phyloP scores from a whole-genome alignment of 1,140 invertebrate genomes.

The Andricus grossulariae region DNA sequence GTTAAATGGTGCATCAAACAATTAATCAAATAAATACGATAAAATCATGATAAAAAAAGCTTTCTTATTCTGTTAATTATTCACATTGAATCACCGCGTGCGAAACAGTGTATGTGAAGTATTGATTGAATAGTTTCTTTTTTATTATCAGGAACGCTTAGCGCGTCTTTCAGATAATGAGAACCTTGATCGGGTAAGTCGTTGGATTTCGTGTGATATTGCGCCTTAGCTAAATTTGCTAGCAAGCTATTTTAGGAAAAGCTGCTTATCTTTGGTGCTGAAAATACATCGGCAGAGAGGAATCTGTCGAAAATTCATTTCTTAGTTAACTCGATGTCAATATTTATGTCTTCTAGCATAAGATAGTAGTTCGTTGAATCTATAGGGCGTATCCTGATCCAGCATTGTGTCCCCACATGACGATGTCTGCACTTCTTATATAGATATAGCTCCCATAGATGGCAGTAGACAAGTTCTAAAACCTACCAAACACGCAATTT shows the following conservation, averaged over 20 bases:
- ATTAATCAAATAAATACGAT: too few relatives aligned
- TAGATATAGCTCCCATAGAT: not conserved
- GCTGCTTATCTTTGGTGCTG: slow-evolving; percentile 51
- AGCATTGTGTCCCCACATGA: not conserved
- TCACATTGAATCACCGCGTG: not conserved
- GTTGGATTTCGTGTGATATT: slow-evolving; percentile 49
- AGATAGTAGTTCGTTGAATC: not conserved
- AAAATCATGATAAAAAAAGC: slow-evolving; percentile 29
- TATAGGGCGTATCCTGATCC: not conserved
- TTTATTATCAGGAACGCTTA: slow-evolving; percentile 56
- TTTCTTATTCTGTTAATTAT: not conserved
- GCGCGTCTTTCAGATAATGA: slow-evolving; percentile 59
- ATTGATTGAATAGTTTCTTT: slow-evolving; percentile 53
- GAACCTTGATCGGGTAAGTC: slow-evolving; percentile 60
- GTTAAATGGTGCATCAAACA: too few relatives aligned
- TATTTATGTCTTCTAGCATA: slow-evolving; percentile 6
- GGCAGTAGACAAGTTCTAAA: not conserved
- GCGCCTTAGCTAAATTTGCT: slow-evolving; percentile 48
- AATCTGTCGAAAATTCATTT: not conserved
- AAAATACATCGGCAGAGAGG: slow-evolving; percentile 33
- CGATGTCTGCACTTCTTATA: not conserved
- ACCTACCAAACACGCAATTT: not conserved
- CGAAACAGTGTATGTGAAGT: not conserved
- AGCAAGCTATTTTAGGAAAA: slow-evolving; percentile 51
- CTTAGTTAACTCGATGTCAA: not conserved